Conservation (phyloP, 2,888 invertebrate genomes). For the Oligia strigilis region DNA sequence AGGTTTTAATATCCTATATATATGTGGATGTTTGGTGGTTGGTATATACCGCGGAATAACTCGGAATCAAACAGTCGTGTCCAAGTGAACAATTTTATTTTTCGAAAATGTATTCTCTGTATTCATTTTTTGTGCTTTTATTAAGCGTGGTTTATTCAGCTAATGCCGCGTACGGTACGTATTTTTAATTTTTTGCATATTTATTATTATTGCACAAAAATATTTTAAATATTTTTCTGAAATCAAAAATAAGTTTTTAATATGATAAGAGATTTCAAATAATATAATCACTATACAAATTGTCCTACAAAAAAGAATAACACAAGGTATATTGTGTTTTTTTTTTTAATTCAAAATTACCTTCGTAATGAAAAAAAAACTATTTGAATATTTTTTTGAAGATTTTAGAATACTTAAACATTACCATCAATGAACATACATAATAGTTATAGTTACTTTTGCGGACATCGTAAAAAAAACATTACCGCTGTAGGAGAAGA, state of each 20-base stretch:
- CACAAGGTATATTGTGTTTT: not conserved
- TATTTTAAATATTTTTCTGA: not conserved
- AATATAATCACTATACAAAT: not conserved
- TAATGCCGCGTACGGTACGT: slow-evolving; percentile 53
- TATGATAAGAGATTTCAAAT: not conserved
- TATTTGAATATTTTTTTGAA: not conserved
- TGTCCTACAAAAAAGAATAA: not conserved
- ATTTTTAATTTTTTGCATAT: not conserved
- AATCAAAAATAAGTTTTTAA: not conserved
- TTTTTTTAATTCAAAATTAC: not conserved
- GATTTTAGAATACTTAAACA: not conserved
- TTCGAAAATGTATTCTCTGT: slow-evolving; percentile 48
- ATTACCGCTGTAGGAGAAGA: no score
- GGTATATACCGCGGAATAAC: slow-evolving; percentile 35
- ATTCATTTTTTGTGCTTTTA: slow-evolving; percentile 41
- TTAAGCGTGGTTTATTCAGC: slow-evolving; percentile 43
- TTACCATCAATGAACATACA: not conserved
- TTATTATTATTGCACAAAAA: not conserved
- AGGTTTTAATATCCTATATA: slow-evolving; percentile 49
- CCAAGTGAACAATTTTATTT: slow-evolving; percentile 29
- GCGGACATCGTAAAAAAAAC: not conserved
- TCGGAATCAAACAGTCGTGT: slow-evolving; percentile 56
- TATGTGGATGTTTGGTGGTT: slow-evolving; percentile 33
- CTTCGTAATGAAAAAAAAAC: not conserved
- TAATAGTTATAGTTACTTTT: not conserved